Evolutionary conservation across 2,113 vertebrate species (phyloP).

Genomic region (Hyperopisus bebe): DNA sequence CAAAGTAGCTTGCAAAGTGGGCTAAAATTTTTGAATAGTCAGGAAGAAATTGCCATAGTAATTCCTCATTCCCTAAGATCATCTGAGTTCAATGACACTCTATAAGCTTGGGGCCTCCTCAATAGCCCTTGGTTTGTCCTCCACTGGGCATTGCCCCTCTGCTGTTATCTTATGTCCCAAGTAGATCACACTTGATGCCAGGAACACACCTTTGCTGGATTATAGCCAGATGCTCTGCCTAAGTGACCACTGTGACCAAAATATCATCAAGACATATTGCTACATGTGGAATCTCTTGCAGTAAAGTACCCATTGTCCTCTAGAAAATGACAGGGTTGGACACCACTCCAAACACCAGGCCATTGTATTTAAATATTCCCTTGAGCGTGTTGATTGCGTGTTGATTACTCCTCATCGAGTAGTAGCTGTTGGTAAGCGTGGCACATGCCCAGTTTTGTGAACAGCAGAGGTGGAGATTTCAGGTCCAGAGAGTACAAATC

Average conservation of each 20-base stretch:
- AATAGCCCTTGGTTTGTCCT: slow-evolving; percentile 23
- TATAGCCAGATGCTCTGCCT: neutral
- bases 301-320: slow-evolving; percentile 18
- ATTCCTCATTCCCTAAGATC: slow-evolving; percentile 25
- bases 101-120: slow-evolving; percentile 14
- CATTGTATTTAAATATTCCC: slow-evolving; percentile 20
- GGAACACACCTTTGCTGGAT: slow-evolving; percentile 4
- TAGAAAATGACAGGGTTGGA: slow-evolving; percentile 23
- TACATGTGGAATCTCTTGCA: slow-evolving; percentile 22
- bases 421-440: slow-evolving; percentile 19
- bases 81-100: neutral
- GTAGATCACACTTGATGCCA: neutral
- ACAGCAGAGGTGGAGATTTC: neutral
- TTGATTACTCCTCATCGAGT: slow-evolving; percentile 6
- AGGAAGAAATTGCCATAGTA: slow-evolving; percentile 22
- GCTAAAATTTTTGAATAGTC: neutral
- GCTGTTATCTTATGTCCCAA: slow-evolving; percentile 21
- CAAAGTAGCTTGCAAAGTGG: slow-evolving; percentile 9
- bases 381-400: slow-evolving; percentile 13
- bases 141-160: neutral
- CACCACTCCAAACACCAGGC: slow-evolving; percentile 1
- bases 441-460: slow-evolving; percentile 16
- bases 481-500: no score
- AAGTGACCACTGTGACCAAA: slow-evolving; percentile 9
- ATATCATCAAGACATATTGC: slow-evolving; percentile 18